Evolutionary conservation across 1,140 invertebrate species (phyloP).

Genomic region (Zaprionus camerounensis): DNA sequence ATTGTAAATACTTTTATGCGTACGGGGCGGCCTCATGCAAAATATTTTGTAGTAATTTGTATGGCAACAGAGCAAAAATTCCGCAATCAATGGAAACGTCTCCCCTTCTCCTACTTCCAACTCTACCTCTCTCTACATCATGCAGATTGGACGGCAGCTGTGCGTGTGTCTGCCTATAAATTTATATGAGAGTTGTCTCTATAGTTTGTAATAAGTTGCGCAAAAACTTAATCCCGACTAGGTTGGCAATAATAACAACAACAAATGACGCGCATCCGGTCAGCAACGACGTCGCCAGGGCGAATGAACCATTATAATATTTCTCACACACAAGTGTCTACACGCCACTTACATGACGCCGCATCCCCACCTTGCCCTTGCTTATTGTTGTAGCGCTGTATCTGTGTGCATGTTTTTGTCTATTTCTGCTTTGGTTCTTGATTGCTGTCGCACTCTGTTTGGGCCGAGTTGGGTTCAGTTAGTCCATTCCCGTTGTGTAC

Average conservation of each 20-base stretch:
- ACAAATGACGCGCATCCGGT: constrained; percentile 49
- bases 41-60: constrained; percentile 82
- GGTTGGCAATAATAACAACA: constrained; percentile 17
- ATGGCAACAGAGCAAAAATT: constrained; percentile 56
- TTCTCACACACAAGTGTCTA: constrained; percentile 16
- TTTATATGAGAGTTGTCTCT: constrained; percentile 46
- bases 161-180: constrained; percentile 65
- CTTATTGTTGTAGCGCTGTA: constrained; percentile 77
- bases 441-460: constrained; percentile 74
- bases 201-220: constrained; percentile 75
- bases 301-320: constrained; percentile 62
- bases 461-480: constrained; percentile 40
- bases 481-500: constrained; percentile 7
- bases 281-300: constrained; percentile 25
- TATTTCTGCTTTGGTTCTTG: constrained; percentile 66
- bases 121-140: neutral
- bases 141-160: constrained; percentile 40
- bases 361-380: constrained; percentile 13
- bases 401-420: constrained; percentile 55
- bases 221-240: constrained; percentile 75
- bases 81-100: constrained; percentile 28
- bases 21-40: constrained; percentile 59
- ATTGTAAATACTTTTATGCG: constrained; percentile 74
- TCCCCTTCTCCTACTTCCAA: neutral
- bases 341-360: constrained; percentile 10